Conservation (phyloP, 2,888 invertebrate species). For the Liposcelis brunnea region DNA sequence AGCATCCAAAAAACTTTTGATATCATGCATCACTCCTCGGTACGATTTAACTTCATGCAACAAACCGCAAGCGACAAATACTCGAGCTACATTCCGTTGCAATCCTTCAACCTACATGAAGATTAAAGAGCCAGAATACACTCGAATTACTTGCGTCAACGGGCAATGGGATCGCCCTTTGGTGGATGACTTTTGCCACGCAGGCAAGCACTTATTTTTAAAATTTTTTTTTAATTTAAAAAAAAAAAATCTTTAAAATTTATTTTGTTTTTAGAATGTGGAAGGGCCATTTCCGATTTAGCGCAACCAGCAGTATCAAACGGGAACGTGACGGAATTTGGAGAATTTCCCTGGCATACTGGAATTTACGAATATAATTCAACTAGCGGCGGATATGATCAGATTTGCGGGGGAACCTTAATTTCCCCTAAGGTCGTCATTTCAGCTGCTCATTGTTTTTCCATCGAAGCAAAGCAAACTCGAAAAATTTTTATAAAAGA, state of each 20-base stretch:
- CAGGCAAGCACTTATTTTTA: constrained; percentile 1
- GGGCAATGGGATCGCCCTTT: constrained; percentile 1
- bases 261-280: background rate
- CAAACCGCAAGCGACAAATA: background rate
- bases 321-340: background rate
- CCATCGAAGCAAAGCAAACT: background rate
- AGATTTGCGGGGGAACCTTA: too few relatives aligned
- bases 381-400: background rate
- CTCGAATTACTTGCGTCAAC: background rate
- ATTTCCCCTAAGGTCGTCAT: background rate
- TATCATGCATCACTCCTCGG: background rate
- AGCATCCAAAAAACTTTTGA: background rate
- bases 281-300: background rate
- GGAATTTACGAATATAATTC: background rate
- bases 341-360: background rate
- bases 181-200: background rate
- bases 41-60: background rate
- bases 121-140: background rate
- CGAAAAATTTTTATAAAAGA: background rate
- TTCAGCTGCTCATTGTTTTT: background rate
- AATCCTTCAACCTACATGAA: background rate
- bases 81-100: background rate
- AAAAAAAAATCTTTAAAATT: too few relatives aligned
- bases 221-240: too few relatives aligned
- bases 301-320: background rate